These are phyloP conservation scores for Eidolon dupreanum DNA, from an alignment of 2,797 vertebrate species.

Conservation along the genomic window DNA sequence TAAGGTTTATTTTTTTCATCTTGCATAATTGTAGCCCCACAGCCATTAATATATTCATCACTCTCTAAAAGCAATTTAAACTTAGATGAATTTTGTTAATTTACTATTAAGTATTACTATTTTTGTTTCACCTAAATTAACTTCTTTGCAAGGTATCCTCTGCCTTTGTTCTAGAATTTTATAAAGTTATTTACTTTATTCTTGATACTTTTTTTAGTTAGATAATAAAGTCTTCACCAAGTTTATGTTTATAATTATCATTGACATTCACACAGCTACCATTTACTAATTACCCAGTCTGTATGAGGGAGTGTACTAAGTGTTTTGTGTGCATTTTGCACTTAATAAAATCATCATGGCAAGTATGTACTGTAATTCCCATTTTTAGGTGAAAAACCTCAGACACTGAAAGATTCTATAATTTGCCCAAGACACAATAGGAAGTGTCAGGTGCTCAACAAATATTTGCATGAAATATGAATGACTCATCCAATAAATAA, in stretches of 20 bases:
- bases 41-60: not conserved
- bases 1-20: conserved; percentile 10
- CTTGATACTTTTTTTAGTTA: not conserved
- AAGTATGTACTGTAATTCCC: not conserved
- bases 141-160: not conserved
- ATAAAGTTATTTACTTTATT: not conserved
- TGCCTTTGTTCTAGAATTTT: not conserved
- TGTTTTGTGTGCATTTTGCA: not conserved
- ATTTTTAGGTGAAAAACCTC: not conserved
- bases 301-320: not conserved
- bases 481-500: not conserved
- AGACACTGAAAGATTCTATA: not conserved
- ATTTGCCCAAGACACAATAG: not conserved
- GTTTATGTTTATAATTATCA: not conserved
- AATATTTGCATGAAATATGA: not conserved
- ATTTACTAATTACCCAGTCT: not conserved
- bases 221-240: not conserved
- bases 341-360: not conserved
- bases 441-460: not conserved
- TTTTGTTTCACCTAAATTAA: conserved; percentile 29
- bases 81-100: not conserved
- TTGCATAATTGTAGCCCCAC: not conserved
- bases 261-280: not conserved
- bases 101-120: not conserved
- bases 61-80: conserved; percentile 22